Percentiles rank a stretch among this genome's conserved stretches.
Conservation (phyloP, 1,140 invertebrate species). For the Dendrolimus punctatus region DNA sequence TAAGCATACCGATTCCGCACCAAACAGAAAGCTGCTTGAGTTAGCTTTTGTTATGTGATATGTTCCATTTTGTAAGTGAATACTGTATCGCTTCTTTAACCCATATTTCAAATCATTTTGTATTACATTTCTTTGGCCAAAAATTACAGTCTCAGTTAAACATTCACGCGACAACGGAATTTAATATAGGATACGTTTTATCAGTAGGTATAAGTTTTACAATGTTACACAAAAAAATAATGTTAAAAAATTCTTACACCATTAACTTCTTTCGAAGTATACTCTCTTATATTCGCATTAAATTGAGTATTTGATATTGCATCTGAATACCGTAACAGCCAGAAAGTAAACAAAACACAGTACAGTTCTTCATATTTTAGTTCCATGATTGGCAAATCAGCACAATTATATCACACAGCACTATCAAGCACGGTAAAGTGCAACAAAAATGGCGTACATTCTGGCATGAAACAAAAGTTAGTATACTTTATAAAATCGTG, state of each 20-base stretch:
- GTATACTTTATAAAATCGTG: constrained; percentile 46
- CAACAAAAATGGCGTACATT: background rate
- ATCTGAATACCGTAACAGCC: constrained; percentile 4
- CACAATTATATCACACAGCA: background rate
- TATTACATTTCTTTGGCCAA: no score
- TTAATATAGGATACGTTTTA: no score
- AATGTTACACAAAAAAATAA: no score
- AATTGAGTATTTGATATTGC: constrained; percentile 38
- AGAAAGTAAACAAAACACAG: background rate
- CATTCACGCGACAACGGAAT: no score
- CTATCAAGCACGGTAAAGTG: background rate
- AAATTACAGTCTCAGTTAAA: no score
- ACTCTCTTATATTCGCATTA: constrained; percentile 45
- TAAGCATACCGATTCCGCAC: no score
- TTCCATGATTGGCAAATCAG: background rate
- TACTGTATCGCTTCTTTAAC: no score
- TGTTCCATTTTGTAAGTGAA: no score
- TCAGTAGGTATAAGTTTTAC: no score
- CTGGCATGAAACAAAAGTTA: background rate
- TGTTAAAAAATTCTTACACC: constrained; percentile 37
- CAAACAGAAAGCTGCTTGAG: no score
- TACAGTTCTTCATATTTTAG: background rate
- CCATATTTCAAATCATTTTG: no score
- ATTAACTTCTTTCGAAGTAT: constrained; percentile 30
- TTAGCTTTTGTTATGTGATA: no score